A percentile compares a stretch with the other conserved stretches of the same genome.
These are phyloP conservation scores for Hesperophylax magnus DNA, from an alignment of 1,140 invertebrate genomes.

Conservation along the genomic window DNA sequence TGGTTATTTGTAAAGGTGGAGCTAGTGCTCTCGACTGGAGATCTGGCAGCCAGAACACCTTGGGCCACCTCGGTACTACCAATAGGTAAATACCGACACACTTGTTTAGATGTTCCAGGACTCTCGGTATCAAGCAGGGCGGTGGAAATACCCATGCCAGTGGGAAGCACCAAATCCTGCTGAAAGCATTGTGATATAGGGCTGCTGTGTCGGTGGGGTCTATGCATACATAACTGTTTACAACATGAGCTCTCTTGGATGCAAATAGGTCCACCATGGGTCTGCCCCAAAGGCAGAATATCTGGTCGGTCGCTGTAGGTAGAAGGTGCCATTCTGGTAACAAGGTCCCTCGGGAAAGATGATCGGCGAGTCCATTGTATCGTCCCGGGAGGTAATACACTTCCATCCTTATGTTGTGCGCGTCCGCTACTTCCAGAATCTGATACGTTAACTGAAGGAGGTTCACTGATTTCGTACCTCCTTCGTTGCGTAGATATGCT, in stretches of 20 bases:
- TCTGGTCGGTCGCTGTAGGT: conserved; percentile 48
- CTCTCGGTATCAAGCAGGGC: too few species aligned
- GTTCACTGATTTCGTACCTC: conserved; percentile 60
- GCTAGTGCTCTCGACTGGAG: conserved; percentile 49
- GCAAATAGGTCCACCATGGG: conserved; percentile 62
- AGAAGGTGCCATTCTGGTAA: conserved; percentile 60
- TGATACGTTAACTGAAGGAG: conserved; percentile 59
- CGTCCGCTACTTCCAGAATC: conserved; percentile 58
- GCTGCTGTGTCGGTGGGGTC: too few species aligned
- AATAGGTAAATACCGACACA: too few species aligned
- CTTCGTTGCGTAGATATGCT: conserved; percentile 62
- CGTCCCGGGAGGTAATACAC: conserved; percentile 55
- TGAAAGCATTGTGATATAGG: too few species aligned
- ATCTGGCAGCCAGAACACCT: conserved; percentile 58
- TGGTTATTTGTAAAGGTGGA: conserved; percentile 36
- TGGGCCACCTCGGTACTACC: too few species aligned
- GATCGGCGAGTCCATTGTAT: conserved; percentile 57
- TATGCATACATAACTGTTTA: conserved; percentile 59
- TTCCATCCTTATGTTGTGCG: conserved; percentile 53
- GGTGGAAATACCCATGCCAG: too few species aligned
- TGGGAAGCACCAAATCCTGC: too few species aligned
- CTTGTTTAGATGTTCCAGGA: too few species aligned
- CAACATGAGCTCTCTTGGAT: conserved; percentile 59
- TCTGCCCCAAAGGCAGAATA: conserved; percentile 59
- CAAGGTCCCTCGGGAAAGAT: conserved; percentile 53